These are phyloP conservation scores for Lutraria lutraria DNA, from an alignment of 2,888 invertebrate genomes.

Conservation along the genomic window DNA sequence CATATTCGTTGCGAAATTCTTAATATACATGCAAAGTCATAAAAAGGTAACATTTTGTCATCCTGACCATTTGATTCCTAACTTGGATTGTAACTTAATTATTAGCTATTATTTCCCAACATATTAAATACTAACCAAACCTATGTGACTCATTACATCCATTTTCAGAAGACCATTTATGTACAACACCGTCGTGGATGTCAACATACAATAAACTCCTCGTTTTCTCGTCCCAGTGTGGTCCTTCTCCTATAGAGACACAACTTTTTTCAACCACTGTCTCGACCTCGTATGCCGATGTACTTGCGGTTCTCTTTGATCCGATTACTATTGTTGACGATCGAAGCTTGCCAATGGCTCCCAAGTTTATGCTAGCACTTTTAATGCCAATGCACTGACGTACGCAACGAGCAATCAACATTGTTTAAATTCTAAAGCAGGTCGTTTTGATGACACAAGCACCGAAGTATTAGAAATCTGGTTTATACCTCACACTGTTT, in stretches of 20 bases:
- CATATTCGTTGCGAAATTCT: no score
- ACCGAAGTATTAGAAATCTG: background rate
- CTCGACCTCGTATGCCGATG: conserved; percentile 59
- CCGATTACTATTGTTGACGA: no score
- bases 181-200: conserved; percentile 78
- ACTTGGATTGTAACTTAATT: no score
- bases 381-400: background rate
- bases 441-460: background rate
- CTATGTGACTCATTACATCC: conserved; percentile 74
- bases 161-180: conserved; percentile 79
- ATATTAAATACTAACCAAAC: conserved; percentile 73
- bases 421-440: background rate
- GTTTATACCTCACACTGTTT: background rate
- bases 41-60: no score
- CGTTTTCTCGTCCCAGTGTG: conserved; percentile 84
- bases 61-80: no score
- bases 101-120: no score
- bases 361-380: no score
- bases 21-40: no score
- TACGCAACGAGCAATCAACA: background rate
- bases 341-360: background rate
- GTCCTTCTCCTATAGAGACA: conserved; percentile 82
- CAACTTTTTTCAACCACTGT: conserved; percentile 75
- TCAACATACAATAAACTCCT: conserved; percentile 82
- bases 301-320: background rate